These are phyloP conservation scores for Nestor notabilis DNA, from an alignment of 2,113 vertebrate species.

Conservation along the genomic window DNA sequence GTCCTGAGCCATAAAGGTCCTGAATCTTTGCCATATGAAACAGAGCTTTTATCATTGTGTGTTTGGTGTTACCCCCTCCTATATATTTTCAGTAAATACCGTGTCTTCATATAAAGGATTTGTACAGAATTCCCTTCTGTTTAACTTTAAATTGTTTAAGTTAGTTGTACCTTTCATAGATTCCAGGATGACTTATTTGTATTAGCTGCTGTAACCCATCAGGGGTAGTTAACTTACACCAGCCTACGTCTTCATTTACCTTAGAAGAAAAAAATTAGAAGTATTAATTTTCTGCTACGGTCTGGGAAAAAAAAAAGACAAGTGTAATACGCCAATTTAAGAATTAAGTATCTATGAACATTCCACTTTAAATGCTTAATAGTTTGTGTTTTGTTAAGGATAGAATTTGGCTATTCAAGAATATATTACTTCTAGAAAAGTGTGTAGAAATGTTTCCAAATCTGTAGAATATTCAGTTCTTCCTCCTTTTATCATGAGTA, in stretches of 20 bases:
- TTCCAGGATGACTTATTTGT: constrained; percentile 63
- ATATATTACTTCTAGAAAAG: not conserved
- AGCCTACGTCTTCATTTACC: constrained; percentile 66
- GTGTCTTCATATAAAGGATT: not conserved
- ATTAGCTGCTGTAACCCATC: constrained; percentile 72
- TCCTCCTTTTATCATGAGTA: not conserved
- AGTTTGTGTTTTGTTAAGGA: not conserved
- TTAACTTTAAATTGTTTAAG: not conserved
- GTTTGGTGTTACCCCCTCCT: not conserved
- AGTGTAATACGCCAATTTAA: not conserved
- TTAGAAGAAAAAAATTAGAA: constrained; percentile 10
- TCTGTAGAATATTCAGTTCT: not conserved
- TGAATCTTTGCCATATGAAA: not conserved
- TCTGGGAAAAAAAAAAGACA: not conserved
- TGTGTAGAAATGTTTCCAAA: not conserved
- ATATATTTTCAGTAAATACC: not conserved
- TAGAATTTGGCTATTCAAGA: not conserved
- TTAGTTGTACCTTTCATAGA: constrained; percentile 73
- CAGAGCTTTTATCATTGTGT: not conserved
- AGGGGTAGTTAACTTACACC: constrained; percentile 74
- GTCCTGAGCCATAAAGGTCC: not conserved
- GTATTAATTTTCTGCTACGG: not conserved
- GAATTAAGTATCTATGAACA: not conserved
- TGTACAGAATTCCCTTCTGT: not conserved
- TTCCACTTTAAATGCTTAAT: not conserved